These are phyloP conservation scores for Drosophila emarginata DNA, from an alignment of 2,888 invertebrate species.

Conservation along the genomic window DNA sequence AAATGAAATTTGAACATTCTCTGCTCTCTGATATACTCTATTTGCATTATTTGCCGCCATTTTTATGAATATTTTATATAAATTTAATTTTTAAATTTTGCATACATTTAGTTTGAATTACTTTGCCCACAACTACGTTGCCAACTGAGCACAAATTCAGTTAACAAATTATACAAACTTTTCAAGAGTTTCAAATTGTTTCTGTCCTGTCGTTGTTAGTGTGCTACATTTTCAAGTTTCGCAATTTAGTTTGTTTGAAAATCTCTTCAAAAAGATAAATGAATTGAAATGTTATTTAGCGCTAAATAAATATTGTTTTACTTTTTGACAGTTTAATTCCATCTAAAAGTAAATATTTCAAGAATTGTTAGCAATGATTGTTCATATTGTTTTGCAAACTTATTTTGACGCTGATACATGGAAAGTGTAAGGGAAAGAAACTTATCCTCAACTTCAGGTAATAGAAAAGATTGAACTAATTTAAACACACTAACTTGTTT, in stretches of 20 bases:
- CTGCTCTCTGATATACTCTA: constrained; percentile 89
- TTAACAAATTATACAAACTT: not conserved
- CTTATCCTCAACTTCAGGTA: no score
- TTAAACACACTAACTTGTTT: no score
- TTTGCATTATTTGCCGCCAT: constrained; percentile 83
- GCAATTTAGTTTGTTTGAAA: not conserved
- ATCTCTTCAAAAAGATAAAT: not conserved
- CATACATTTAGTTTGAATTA: constrained; percentile 40
- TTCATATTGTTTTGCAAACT: no score
- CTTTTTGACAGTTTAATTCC: no score
- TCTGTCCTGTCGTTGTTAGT: not conserved
- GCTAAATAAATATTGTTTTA: no score
- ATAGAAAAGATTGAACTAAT: no score
- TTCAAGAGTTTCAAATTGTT: not conserved
- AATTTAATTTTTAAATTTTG: constrained; percentile 27
- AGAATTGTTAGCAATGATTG: no score
- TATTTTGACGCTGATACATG: no score
- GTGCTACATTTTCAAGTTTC: not conserved
- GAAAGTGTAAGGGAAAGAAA: no score
- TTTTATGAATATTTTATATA: constrained; percentile 32
- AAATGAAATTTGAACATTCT: constrained; percentile 89
- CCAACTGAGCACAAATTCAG: not conserved
- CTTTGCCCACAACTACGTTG: not conserved
- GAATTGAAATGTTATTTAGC: no score
- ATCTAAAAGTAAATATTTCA: no score